phyloP scores from a whole-genome alignment of 1,140 invertebrate species.

The Aplysia californica region DNA sequence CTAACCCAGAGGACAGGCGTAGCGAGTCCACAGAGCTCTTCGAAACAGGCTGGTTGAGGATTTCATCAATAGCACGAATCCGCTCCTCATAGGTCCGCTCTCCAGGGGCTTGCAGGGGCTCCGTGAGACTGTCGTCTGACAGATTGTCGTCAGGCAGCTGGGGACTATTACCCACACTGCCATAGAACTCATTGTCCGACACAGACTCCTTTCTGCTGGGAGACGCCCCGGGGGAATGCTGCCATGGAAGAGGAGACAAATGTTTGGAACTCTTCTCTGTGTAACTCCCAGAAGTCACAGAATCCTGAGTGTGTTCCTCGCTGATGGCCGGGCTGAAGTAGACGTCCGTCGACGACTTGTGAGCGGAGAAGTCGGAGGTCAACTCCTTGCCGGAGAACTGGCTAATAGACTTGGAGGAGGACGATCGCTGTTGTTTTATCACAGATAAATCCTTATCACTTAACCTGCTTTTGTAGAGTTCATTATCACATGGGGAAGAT shows the following conservation, averaged over 20 bases:
- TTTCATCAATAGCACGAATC: slow-evolving; percentile 89
- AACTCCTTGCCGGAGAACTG: slow-evolving; percentile 6
- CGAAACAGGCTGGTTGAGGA: no score
- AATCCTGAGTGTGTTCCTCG: slow-evolving; percentile 30
- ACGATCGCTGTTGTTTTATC: slow-evolving; percentile 15
- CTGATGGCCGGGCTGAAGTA: slow-evolving; percentile 27
- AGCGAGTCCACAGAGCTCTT: no score
- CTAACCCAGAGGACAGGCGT: no score
- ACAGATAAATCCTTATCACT: slow-evolving; percentile 29
- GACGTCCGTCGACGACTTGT: slow-evolving; percentile 10
- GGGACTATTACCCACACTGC: no score
- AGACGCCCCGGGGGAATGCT: slow-evolving; percentile 1
- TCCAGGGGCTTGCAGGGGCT: slow-evolving; percentile 16
- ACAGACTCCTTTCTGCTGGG: no score
- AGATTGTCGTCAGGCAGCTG: slow-evolving; percentile 46
- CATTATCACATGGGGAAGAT: slow-evolving; percentile 18
- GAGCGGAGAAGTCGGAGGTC: slow-evolving; percentile 10
- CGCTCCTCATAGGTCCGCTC: slow-evolving; percentile 80
- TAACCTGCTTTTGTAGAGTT: slow-evolving; percentile 22
- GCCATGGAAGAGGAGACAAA: slow-evolving; percentile 15
- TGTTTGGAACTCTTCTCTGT: slow-evolving; percentile 32
- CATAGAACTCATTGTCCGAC: no score
- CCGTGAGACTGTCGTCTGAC: slow-evolving; percentile 47
- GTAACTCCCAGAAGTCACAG: slow-evolving; percentile 29
- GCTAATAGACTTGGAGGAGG: slow-evolving; percentile 22